Conservation (phyloP, 37 sponge, comb jelly and placozoan genomes). For the Bolinopsis microptera region DNA sequence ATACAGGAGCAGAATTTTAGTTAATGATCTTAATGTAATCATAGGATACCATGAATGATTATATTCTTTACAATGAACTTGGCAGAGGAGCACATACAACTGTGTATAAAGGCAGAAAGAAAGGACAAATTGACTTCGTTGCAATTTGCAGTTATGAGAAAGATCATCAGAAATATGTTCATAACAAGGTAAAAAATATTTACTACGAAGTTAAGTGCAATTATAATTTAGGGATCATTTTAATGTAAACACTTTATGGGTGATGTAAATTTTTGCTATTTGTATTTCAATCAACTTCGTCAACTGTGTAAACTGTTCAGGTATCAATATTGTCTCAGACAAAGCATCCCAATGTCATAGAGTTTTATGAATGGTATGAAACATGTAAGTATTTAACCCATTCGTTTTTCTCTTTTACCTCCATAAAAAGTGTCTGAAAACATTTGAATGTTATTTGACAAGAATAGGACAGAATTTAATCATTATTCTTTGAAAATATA, state of each 20-base stretch:
- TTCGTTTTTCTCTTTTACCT: no score
- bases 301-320: slow-evolving; percentile 23
- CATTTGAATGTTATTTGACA: no score
- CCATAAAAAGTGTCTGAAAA: no score
- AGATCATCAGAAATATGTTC: slow-evolving; percentile 15
- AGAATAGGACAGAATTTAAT: no score
- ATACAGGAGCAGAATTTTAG: no score
- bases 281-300: no score
- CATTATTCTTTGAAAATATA: no score
- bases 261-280: no score
- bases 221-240: no score
- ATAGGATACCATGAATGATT: slow-evolving; percentile 40
- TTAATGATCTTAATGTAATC: no score
- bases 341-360: slow-evolving; percentile 30
- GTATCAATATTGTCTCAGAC: slow-evolving; percentile 44
- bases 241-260: no score
- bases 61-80: slow-evolving; percentile 57
- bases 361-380: slow-evolving; percentile 62
- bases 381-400: slow-evolving; percentile 61
- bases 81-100: slow-evolving; percentile 62
- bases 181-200: slow-evolving; percentile 18
- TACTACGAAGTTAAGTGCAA: no score
- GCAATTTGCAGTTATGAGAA: slow-evolving; percentile 64
- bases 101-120: slow-evolving; percentile 55
- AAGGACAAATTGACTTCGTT: slow-evolving; percentile 56